Conservation (phyloP, 2,888 invertebrate genomes). For the Pinctada fucata region DNA sequence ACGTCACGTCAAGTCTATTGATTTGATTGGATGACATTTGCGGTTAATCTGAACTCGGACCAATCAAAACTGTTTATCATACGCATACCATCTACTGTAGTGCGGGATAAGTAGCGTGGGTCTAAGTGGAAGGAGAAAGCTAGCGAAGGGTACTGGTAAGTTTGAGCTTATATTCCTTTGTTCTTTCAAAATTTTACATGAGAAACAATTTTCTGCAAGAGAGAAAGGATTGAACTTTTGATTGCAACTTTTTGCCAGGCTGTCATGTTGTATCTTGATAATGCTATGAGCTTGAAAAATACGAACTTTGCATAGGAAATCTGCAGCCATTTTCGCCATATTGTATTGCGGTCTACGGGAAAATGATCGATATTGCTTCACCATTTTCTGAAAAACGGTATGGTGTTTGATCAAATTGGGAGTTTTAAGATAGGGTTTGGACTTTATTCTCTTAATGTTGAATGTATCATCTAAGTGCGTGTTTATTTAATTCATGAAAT, state of each 20-base stretch:
- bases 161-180: constrained; percentile 2
- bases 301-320: background rate
- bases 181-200: constrained; percentile 17
- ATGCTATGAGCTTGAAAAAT: constrained; percentile 29
- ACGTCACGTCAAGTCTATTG: constrained; percentile 43
- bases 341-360: constrained; percentile 18
- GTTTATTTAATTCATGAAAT: background rate
- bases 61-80: constrained; percentile 58
- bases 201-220: constrained; percentile 46
- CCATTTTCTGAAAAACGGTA: background rate
- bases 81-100: constrained; percentile 42
- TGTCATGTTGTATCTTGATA: constrained; percentile 5
- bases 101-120: constrained; percentile 56
- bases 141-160: constrained; percentile 35
- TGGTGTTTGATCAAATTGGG: background rate
- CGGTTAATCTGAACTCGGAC: constrained; percentile 59
- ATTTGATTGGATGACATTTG: constrained; percentile 65
- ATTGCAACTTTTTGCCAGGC: constrained; percentile 38
- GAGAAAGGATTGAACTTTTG: constrained; percentile 39
- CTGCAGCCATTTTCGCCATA: constrained; percentile 41
- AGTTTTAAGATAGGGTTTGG: constrained; percentile 4
- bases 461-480: background rate
- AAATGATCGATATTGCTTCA: background rate
- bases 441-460: background rate
- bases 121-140: constrained; percentile 30